Conservation (phyloP, 2,888 invertebrate genomes). For the Perizoma flavofasciatum region DNA sequence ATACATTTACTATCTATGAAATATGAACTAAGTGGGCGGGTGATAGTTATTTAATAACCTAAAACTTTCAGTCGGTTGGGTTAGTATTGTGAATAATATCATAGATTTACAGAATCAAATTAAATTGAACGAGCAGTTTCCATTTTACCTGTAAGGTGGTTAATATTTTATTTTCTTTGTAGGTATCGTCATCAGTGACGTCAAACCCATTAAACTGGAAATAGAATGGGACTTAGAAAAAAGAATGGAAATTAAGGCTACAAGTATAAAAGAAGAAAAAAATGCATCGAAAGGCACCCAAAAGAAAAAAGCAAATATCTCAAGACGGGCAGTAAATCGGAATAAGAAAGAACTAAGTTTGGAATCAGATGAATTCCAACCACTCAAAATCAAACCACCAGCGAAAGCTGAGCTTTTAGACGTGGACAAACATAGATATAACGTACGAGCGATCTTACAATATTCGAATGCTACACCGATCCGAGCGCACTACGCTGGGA, state of each 20-base stretch:
- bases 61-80: background rate
- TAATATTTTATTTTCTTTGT: constrained; percentile 41
- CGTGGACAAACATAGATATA: constrained; percentile 51
- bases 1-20: too few species aligned
- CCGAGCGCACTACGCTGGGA: constrained; percentile 51
- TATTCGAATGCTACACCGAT: constrained; percentile 70
- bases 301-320: constrained; percentile 10
- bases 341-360: constrained; percentile 11
- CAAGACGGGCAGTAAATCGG: constrained; percentile 6
- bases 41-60: background rate
- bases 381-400: constrained; percentile 22
- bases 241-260: constrained; percentile 17
- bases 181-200: constrained; percentile 39
- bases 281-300: constrained; percentile 14
- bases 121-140: constrained; percentile 7
- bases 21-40: background rate
- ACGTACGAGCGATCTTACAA: constrained; percentile 56
- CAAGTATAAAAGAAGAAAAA: constrained; percentile 23
- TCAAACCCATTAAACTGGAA: constrained; percentile 33
- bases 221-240: constrained; percentile 30
- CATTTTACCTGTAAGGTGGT: constrained; percentile 18
- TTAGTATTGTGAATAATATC: constrained; percentile 9
- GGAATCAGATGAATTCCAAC: constrained; percentile 10
- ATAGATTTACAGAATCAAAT: constrained; percentile 1
- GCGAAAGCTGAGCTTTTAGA: constrained; percentile 31